Evolutionary conservation across 2,888 invertebrate genomes (phyloP), one percentile per base, ranked within the genome.

Genomic region (Leucophenga maculata): DNA sequence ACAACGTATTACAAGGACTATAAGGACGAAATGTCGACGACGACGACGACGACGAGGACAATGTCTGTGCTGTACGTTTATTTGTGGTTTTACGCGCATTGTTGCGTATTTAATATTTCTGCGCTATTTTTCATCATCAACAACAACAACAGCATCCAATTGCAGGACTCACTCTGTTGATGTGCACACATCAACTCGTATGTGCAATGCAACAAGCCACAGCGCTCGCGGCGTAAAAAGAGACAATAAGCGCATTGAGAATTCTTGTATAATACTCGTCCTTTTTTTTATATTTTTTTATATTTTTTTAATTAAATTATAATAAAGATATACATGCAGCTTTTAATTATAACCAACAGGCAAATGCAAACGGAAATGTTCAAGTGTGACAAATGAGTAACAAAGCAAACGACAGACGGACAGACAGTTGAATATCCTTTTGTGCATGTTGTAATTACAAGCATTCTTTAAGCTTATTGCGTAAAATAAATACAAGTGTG

Each of bases 291-390:
- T 50, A 26, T 26, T 3, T 26, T 26, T 50, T 16, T 50, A 3
- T 16, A 13, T 50, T 6, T 18, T 22, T 39, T 32, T 32, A 14
- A 32, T 32, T 32, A 31, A 9, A 32, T 16, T 59, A 18, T 59
- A 39, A 59, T 59, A 60, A 60, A 60, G 13, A 50, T n/a, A 18
- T 50, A 50, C 50, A 50, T 60, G 39, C 39, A 59, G 59, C 3
- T 67, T 78, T 80, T 82, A 83, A 80, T 80, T 80, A 83, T 71
- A 74, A 62, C 79, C 70, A 72, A 68, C 59, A 76, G 79, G 55
- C 70, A 68, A 67, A n/a, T n/a, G n/a, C n/a, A n/a, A n/a, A n/a
- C n/a, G n/a, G n/a, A n/a, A 26, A 20, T 57, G 31, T 2, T 14
- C 13, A 26, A 39, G 26, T 26, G 26, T 39, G 39, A 39, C 39